Percentiles rank a stretch among this genome's conserved stretches.
These are phyloP conservation scores for Pteruthius melanotis DNA, from an alignment of 2,113 vertebrate species.

Conservation along the genomic window DNA sequence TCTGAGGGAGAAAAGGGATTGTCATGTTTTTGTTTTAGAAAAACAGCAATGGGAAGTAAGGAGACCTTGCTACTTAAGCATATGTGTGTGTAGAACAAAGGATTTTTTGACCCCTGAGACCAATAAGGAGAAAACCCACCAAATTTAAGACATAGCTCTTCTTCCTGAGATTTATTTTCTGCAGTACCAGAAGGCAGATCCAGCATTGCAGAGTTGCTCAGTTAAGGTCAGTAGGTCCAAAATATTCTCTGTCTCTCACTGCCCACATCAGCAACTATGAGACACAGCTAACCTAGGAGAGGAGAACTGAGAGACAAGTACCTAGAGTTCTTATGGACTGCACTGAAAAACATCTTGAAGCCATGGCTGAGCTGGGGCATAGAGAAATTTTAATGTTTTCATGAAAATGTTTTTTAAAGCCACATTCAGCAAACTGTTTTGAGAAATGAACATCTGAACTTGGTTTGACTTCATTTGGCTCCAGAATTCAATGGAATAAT, in stretches of 20 bases:
- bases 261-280: not conserved
- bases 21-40: not conserved
- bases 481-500: not conserved
- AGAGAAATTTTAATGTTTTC: not conserved
- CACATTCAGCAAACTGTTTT: not conserved
- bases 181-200: not conserved
- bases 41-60: not conserved
- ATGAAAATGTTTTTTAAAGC: not conserved
- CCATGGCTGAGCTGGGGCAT: not conserved
- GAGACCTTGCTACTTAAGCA: not conserved
- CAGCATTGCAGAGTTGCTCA: accelerated
- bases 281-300: not conserved
- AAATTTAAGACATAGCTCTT: not conserved
- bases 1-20: not conserved
- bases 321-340: not conserved
- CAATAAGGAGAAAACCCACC: not conserved
- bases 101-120: not conserved
- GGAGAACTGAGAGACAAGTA: not conserved
- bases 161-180: not conserved
- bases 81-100: not conserved
- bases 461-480: constrained; percentile 5
- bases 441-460: not conserved
- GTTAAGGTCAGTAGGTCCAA: not conserved
- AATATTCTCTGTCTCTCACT: not conserved
- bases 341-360: not conserved